Base-by-base conservation (phyloP, 92 coral and sea anemone genomes). In the Desmophyllum pertusum region DNA sequence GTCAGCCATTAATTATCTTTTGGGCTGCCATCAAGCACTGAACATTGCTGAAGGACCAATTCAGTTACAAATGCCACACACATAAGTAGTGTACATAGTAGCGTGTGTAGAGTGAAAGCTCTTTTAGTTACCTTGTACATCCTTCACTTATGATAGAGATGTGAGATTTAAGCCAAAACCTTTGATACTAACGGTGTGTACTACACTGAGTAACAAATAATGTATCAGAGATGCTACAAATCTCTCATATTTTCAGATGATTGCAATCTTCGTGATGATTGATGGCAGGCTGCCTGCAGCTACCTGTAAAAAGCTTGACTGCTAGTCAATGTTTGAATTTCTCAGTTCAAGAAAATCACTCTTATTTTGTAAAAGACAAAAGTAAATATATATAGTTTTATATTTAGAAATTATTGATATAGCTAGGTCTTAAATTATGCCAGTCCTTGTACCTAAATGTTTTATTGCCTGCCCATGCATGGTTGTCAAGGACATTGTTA, bases 381-480 rank as follows among this genome's bases (percentile, higher is more conserved):
- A 29, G 41, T 62, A 6, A n/a, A 21, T 35, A 62, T 23, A 78
- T 25, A 10, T 78, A 78, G 71, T 78, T 78, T 78, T 78, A 41
- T 78, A 61, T 43, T 42, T 4, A 78, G 41, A 18, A 33, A 37
- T 75, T 31, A 46, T 19, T 5, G 43, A 13, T 50, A 0, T 43
- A 36, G 10, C 10, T 48, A 59, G 17, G 65, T 59, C 35, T 59
- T 59, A 59, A 59, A 25, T 59, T 59, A 59, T 59, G 30, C 6
- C 65, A 59, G 8, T 59, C 3, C 2, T 4, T 23, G 6, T 21
- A 21, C n/a, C 19, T 4, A 23, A 68, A 19, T 38, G 41, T 68
- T 4, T 23, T 18, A 14, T 41, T n/a, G 19, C 37, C 13, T 72
- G 38, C 23, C 10, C 29, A 68, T 13, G 53, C 18, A 48, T 48